Base-by-base conservation (phyloP, 2,797 vertebrate species). In the Picus viridis region DNA sequence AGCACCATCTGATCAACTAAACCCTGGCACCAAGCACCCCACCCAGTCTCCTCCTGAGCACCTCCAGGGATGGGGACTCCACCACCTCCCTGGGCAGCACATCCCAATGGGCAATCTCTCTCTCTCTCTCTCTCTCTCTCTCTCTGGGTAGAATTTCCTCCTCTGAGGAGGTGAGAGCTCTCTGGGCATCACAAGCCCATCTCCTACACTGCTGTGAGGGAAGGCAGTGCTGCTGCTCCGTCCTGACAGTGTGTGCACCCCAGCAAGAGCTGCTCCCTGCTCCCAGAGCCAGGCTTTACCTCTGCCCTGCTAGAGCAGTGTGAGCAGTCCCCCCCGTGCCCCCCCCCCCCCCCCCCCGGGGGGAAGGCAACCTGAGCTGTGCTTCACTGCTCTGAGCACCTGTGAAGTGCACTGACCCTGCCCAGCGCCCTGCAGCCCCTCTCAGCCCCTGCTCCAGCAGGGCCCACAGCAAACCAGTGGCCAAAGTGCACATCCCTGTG, bases 151-250 rank as follows among this genome's bases (percentile, higher is more conserved):
- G 36, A 39, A 39, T 39, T 39, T 39, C 36, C 36, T 39, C 36
- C 61, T 36, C n/a, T 32, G 59, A 83, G 71, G 41, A 59, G 51
- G 20, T 1, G 6, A 56, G 56, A 73, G 47, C 27, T 57, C 34
- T 67, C 47, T 43, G 75, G 49, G 24, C 14, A 18, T 22, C 5
- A 43, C 7, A 9, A 3, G 6, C 19, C 26, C 3, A 10, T 10
- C n/a, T 78, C 62, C 23, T 39, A 1, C 0, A 0, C 0, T 62
- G 36, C 51, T 85, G 19, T 39, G 36, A 27, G 26, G 39, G 27
- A 36, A 64, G 53, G 22, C 62, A 41, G 30, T 30, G 24, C 27
- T 15, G n/a, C 18, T 49, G 63, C 29, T 54, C 1, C 0, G 23
- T 18, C 36, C 51, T 43, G 62, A 32, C 2, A 6, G 3, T n/a